Evolutionary conservation across 2,797 vertebrate genomes (phyloP).

Genomic region (Lateolabrax maculatus): DNA sequence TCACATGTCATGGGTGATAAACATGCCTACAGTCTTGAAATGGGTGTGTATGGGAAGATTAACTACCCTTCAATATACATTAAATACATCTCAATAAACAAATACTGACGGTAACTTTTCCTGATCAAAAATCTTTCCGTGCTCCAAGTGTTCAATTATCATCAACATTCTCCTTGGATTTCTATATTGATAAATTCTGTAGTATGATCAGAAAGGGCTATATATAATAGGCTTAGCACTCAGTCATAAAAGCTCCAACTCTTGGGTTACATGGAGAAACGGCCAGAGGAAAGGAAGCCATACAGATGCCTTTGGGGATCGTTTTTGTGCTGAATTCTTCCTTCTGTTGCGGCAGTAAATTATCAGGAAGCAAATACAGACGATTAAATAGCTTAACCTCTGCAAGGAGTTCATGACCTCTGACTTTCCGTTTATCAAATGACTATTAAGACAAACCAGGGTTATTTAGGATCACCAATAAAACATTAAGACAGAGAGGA

Average conservation of each 20-base stretch:
- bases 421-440: slow-evolving; percentile 42
- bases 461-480: slow-evolving; percentile 39
- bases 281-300: background rate
- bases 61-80: slow-evolving; percentile 81
- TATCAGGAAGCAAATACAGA: slow-evolving; percentile 44
- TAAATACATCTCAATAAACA: slow-evolving; percentile 79
- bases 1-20: slow-evolving; percentile 53
- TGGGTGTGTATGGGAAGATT: slow-evolving; percentile 46
- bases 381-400: slow-evolving; percentile 66
- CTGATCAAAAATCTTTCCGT: slow-evolving; percentile 42
- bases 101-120: slow-evolving; percentile 81
- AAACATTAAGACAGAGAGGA: slow-evolving; percentile 20
- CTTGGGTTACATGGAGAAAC: slow-evolving; percentile 55
- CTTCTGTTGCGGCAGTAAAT: slow-evolving; percentile 51
- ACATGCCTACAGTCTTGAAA: slow-evolving; percentile 28
- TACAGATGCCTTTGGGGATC: slow-evolving; percentile 32
- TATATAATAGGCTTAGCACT: slow-evolving; percentile 38
- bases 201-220: slow-evolving; percentile 47
- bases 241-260: slow-evolving; percentile 58
- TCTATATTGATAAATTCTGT: slow-evolving; percentile 48
- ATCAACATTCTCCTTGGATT: slow-evolving; percentile 48
- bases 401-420: slow-evolving; percentile 44
- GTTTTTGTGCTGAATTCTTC: slow-evolving; percentile 47
- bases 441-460: slow-evolving; percentile 46
- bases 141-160: slow-evolving; percentile 41